A percentile compares a stretch with the other conserved stretches of the same genome.
phyloP scores from a whole-genome alignment of 2,797 vertebrate species.

The Potorous gilbertii region DNA sequence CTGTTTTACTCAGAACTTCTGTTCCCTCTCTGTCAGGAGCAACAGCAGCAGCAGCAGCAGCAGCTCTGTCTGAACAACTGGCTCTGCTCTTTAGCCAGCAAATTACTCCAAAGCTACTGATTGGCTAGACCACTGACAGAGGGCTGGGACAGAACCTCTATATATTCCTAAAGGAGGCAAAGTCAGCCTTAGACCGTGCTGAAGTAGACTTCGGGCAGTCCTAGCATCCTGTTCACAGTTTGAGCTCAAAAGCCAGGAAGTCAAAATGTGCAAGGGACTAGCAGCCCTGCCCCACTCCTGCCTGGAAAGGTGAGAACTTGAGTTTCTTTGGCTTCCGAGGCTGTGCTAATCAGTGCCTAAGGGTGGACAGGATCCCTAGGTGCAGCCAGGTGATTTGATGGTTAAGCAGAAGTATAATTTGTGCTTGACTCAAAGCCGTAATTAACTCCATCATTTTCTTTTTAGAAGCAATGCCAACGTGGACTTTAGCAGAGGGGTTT shows the following conservation, averaged over 20 bases:
- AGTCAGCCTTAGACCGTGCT: constrained; percentile 45
- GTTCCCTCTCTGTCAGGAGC: background rate
- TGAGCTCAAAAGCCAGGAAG: constrained; percentile 44
- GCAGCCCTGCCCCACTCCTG: constrained; percentile 93
- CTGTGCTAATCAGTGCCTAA: background rate
- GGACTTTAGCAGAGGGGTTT: background rate
- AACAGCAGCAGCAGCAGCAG: background rate
- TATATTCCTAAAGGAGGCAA: constrained; percentile 82
- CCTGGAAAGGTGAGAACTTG: constrained; percentile 90
- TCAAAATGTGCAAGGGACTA: constrained; percentile 95
- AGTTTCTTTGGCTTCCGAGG: constrained; percentile 1
- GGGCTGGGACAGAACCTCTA: constrained; percentile 84
- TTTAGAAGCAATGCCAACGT: background rate
- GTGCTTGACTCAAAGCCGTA: background rate
- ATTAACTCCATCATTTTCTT: background rate
- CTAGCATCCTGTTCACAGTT: background rate
- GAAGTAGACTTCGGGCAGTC: constrained; percentile 38
- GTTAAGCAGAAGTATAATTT: background rate
- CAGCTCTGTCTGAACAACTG: background rate
- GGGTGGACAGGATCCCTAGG: background rate
- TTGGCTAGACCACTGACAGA: background rate
- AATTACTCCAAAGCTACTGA: background rate
- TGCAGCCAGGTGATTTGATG: background rate
- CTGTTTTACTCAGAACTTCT: background rate
- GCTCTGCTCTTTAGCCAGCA: background rate